Evolutionary conservation across 1,140 invertebrate genomes (phyloP), one percentile per base, ranked within the genome.

Genomic region (Neuroterus valhalla): DNA sequence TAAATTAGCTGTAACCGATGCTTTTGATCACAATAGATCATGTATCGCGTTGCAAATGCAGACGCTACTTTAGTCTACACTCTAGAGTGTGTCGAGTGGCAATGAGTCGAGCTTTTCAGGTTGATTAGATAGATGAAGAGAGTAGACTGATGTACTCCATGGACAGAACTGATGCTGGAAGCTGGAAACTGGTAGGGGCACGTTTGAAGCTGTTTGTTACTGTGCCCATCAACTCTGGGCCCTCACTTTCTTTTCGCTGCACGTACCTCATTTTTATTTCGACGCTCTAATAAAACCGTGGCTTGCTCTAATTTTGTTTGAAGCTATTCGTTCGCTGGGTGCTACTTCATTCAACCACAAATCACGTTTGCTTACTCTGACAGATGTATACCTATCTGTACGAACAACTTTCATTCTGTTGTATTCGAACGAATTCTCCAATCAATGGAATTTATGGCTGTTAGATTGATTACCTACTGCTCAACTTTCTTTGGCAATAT

Each of bases 221-320:
- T 8, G 5, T 15, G 31, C 62, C 8, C 42, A 26, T 31, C 17
- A 52, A 62, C 48, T 42, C 19, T 45, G 23, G 23, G 44, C 15
- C 43, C 17, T 46, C 62, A 75, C 73, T 83, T 76, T 70, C 78
- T 68, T 82, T 85, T 82, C 80, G 69, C 62, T 48, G 78, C 82
- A 84, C 82, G 84, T 84, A 82, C 71, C 78, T 85, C 82, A 85
- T 83, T 85, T 85, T 85, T 85, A 85, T 84, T 85, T 84, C 78
- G 77, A 74, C 79, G 77, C 74, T 77, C 83, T 84, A 84, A 85
- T 85, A 84, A 85, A 85, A 85, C 78, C 52, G 68, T 48, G 31
- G 69, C 70, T 70, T 72, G 68, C 77, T 83, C 83, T 84, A 85
- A 84, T 85, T 84, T 82, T 73, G 75, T 79, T 83, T 72, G 73